Conservation (phyloP, 2,888 invertebrate genomes). For the Yponomeuta plumbellus region DNA sequence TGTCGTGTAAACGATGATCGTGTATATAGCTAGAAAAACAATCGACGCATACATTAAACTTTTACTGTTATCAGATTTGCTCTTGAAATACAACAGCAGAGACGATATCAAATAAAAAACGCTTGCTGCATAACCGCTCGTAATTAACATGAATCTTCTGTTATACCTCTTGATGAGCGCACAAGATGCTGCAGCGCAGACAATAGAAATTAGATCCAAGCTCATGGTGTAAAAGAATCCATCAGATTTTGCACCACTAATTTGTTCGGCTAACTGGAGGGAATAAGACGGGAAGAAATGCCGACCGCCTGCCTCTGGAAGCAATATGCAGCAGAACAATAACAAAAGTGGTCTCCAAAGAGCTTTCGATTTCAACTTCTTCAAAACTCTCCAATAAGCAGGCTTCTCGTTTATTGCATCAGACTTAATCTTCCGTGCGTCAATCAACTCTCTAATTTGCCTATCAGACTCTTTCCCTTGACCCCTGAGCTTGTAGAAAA, state of each 20-base stretch:
- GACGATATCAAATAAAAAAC: background rate
- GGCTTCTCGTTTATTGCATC: background rate
- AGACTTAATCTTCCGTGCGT: background rate
- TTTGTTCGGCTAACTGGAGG: constrained; percentile 16
- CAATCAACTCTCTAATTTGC: constrained; percentile 8
- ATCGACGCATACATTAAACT: constrained; percentile 12
- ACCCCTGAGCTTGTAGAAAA: constrained; percentile 9
- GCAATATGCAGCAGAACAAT: constrained; percentile 12
- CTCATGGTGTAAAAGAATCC: constrained; percentile 17
- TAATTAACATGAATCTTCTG: constrained; percentile 14
- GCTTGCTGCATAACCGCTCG: background rate
- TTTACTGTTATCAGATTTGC: background rate
- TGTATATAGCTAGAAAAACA: constrained; percentile 14
- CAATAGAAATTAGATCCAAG: constrained; percentile 12
- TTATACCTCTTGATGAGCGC: constrained; percentile 2
- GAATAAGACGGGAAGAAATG: constrained; percentile 19
- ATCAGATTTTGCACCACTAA: constrained; percentile 17
- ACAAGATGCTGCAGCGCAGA: background rate
- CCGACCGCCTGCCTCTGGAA: constrained; percentile 18
- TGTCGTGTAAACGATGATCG: constrained; percentile 10
- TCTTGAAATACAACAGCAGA: background rate
- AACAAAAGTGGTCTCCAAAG: constrained; percentile 20
- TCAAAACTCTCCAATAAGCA: background rate
- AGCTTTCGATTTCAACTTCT: constrained; percentile 15
- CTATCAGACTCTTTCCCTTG: background rate